Evolutionary conservation across 1,140 invertebrate species (phyloP), one percentile per base, ranked within the genome.

Genomic region (Anthonomus grandis): DNA sequence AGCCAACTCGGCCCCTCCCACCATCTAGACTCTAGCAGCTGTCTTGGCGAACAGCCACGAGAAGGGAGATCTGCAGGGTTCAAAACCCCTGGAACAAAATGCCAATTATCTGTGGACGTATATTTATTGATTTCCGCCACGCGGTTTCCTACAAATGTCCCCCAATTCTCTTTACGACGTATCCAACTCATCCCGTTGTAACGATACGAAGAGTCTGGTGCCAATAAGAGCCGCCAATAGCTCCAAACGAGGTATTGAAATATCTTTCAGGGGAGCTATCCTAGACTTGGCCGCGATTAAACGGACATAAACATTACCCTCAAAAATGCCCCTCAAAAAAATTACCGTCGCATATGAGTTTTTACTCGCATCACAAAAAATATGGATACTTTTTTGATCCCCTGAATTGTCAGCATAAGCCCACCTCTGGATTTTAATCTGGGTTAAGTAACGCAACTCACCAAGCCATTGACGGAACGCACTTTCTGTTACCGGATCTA

Each of bases 21-120:
- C 72, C 73, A 78, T 59, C 62, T 56, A 8, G 66, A 69, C 21
- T 74, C 56, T 10, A 71, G 17, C n/a, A 76, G 57, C 23, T 57
- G 18, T 52, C 63, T 61, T 3, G 67, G 46, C 1, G 56, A 24
- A 50, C 70, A 73, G 13, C 74, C 74, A 59, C 75, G 46, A 8
- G 74, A 75, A 12, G 69, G 67, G 13, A 75, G 53, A 61, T 78
- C 74, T 13, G 73, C 75, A 6, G 75, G 73, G 59, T 77, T 78
- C 13, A 58, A 22, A 13, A 56, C 45, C 2, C 71, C 73, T 2
- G 73, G 70, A 6, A 76, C 60, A 63, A 76, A 66, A 17, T 59
- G 37, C 73, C 73, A 77, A 18, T 9, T 15, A 2, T 41, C 12
- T 5, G 10, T 17, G 19, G 56, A 34, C 19, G 71, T 19, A 6